Evolutionary conservation across 2,797 vertebrate genomes (phyloP).

Genomic region (Furcifer pardalis): DNA sequence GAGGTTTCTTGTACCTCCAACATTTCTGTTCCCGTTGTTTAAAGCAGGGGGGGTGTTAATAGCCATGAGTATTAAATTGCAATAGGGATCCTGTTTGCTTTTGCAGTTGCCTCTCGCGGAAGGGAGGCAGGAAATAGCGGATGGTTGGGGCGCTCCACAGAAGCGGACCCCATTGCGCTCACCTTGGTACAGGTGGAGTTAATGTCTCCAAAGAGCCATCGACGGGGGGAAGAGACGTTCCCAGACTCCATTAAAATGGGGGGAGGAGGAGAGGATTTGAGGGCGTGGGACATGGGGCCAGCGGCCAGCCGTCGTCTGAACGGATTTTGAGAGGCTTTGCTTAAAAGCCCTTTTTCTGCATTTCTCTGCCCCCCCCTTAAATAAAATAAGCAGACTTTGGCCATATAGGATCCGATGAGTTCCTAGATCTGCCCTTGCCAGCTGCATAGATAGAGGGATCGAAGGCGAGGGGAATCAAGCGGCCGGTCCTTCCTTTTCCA

Average conservation of each 20-base stretch:
- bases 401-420: not conserved
- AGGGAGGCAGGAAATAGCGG: constrained; percentile 22
- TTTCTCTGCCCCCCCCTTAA: not conserved
- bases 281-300: not conserved
- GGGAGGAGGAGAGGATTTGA: not conserved
- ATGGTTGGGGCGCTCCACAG: constrained; percentile 3
- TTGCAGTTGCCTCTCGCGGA: not conserved
- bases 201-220: constrained; percentile 11
- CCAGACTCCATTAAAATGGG: not conserved
- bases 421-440: not conserved
- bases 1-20: constrained; percentile 28
- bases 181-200: constrained; percentile 58
- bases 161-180: constrained; percentile 6
- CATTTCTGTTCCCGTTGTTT: constrained; percentile 35
- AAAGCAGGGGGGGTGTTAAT: constrained; percentile 50
- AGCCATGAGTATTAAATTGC: constrained; percentile 36
- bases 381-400: not conserved
- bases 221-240: constrained; percentile 14
- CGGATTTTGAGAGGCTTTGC: not conserved
- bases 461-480: not conserved
- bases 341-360: not conserved
- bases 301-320: not conserved
- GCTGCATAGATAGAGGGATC: not conserved
- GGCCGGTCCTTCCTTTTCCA: no score
- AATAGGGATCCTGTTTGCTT: constrained; percentile 36